A percentile compares a stretch with the other conserved stretches of the same genome.
Evolutionary conservation across 2,113 vertebrate genomes (phyloP).

Genomic region (Sebastes fasciatus): DNA sequence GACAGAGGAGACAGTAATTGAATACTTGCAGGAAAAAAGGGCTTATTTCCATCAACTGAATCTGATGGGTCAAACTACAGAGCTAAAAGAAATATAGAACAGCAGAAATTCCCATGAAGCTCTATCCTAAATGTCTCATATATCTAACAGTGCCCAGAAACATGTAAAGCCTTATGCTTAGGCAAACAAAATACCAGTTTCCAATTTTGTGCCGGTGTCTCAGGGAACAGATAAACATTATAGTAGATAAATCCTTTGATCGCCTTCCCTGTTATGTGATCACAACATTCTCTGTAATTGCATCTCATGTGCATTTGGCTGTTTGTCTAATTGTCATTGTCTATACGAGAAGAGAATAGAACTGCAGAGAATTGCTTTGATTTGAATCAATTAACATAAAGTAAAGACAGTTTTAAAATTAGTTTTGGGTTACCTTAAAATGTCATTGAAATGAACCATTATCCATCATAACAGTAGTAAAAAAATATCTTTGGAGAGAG

Average conservation of each 20-base stretch:
- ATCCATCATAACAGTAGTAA: background rate
- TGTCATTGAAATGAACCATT: background rate
- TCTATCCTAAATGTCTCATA: background rate
- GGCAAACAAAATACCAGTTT: background rate
- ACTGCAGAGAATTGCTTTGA: background rate
- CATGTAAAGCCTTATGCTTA: background rate
- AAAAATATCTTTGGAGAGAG: too few relatives aligned
- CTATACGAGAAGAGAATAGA: background rate
- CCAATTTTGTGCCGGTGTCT: background rate
- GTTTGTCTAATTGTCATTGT: background rate
- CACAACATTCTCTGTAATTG: background rate
- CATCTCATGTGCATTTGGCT: background rate
- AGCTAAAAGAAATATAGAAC: background rate
- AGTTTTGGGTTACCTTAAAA: background rate
- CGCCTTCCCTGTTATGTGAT: background rate
- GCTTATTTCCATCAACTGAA: slow-evolving; percentile 35
- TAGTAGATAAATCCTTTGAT: background rate
- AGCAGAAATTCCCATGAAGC: background rate
- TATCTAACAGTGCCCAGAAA: background rate
- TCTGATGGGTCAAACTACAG: slow-evolving; percentile 20
- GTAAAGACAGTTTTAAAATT: background rate
- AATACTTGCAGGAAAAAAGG: slow-evolving; percentile 25
- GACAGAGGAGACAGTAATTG: slow-evolving; percentile 34
- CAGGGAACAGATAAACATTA: background rate
- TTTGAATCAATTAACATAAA: background rate